Conservation (phyloP, 2,797 vertebrate genomes). For the Scomberomorus guttatus region DNA sequence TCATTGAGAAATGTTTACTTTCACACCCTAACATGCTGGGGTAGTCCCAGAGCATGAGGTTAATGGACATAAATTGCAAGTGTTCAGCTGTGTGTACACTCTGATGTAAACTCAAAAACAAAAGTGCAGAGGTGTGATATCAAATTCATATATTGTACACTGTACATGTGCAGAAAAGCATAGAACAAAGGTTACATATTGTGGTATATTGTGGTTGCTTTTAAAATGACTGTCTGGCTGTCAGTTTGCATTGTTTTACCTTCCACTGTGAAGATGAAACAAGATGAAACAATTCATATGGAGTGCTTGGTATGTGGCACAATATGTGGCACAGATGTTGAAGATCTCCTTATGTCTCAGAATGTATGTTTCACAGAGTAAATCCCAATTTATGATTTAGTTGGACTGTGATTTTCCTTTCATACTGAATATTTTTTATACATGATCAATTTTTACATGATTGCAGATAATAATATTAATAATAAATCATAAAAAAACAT, state of each 20-base stretch:
- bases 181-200: slow-evolving; percentile 4
- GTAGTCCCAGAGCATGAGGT: slow-evolving; percentile 66
- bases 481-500: no score
- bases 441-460: neutral
- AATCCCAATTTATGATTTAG: slow-evolving; percentile 21
- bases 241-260: slow-evolving; percentile 23
- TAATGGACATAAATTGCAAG: slow-evolving; percentile 64
- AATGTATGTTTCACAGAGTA: slow-evolving; percentile 46
- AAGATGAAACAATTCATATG: slow-evolving; percentile 64
- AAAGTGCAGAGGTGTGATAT: slow-evolving; percentile 29
- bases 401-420: no score
- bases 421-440: neutral
- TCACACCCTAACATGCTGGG: slow-evolving; percentile 66
- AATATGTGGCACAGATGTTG: slow-evolving; percentile 84
- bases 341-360: slow-evolving; percentile 61
- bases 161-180: slow-evolving; percentile 8
- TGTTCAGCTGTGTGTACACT: slow-evolving; percentile 56
- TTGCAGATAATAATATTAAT: neutral
- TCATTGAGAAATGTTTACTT: slow-evolving; percentile 79
- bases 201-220: neutral
- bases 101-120: slow-evolving; percentile 51
- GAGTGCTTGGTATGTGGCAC: slow-evolving; percentile 74
- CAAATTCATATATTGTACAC: slow-evolving; percentile 2
- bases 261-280: slow-evolving; percentile 56
- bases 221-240: neutral